These are phyloP conservation scores for Aldabrachelys gigantea DNA, from an alignment of 2,113 vertebrate genomes.

Conservation along the genomic window DNA sequence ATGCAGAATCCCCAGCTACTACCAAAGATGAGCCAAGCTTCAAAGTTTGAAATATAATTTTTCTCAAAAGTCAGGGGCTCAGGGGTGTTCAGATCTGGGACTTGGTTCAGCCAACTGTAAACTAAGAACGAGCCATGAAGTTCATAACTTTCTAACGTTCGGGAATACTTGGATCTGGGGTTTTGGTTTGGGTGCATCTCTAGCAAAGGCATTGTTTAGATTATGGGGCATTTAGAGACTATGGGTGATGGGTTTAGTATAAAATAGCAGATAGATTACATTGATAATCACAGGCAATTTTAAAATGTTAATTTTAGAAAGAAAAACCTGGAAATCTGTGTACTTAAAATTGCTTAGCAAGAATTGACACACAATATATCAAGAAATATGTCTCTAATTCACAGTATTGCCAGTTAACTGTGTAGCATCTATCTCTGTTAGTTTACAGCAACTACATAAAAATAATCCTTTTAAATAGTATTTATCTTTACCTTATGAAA, in stretches of 20 bases:
- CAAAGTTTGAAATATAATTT: neutral
- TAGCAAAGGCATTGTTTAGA: conserved; percentile 7
- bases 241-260: neutral
- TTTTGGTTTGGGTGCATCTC: neutral
- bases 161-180: conserved; percentile 8
- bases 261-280: neutral
- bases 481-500: neutral
- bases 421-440: neutral
- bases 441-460: neutral
- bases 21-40: conserved; percentile 20
- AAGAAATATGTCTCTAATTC: neutral
- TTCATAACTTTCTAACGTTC: neutral
- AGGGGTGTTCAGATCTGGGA: neutral
- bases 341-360: neutral
- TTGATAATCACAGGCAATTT: neutral
- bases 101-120: neutral
- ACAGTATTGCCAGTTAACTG: neutral
- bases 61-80: neutral
- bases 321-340: neutral
- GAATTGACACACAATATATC: neutral
- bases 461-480: neutral
- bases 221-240: neutral
- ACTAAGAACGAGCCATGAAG: neutral
- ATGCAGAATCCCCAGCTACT: neutral
- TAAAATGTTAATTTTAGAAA: neutral